Percentiles rank a stretch among this genome's conserved stretches.
phyloP scores from a whole-genome alignment of 2,113 vertebrate species.

The Chelonoidis abingdonii region DNA sequence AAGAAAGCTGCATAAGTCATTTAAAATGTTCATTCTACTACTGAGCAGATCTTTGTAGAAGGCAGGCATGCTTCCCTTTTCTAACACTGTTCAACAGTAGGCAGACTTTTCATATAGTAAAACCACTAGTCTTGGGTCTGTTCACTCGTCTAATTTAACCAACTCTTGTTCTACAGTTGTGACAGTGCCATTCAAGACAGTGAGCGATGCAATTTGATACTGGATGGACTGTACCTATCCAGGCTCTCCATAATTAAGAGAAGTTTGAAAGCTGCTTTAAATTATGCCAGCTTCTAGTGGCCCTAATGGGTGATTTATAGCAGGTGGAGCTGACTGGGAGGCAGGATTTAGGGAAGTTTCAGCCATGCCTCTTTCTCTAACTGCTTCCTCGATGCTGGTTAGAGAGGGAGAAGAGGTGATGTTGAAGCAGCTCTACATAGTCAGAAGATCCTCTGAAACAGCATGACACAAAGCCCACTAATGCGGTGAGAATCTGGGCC shows the following conservation, averaged over 20 bases:
- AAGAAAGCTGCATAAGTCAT: neutral
- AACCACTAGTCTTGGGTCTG: neutral
- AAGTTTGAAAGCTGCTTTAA: constrained; percentile 46
- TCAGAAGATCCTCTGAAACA: neutral
- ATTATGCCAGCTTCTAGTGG: neutral
- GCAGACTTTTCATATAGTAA: fast-evolving
- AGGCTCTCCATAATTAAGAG: constrained; percentile 50
- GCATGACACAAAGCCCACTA: neutral
- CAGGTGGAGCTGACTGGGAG: neutral
- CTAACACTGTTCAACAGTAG: neutral
- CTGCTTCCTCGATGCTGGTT: neutral
- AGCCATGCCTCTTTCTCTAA: neutral
- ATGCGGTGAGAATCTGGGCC: fast-evolving
- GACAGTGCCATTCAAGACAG: neutral
- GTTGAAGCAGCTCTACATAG: fast-evolving
- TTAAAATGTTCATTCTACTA: neutral
- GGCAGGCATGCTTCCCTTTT: neutral
- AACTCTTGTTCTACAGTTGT: neutral
- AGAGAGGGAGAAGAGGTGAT: neutral
- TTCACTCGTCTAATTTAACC: neutral
- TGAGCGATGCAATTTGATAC: neutral
- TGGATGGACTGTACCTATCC: constrained; percentile 6
- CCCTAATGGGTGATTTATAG: neutral
- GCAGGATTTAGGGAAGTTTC: neutral
- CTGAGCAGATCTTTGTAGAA: neutral